Percentiles rank a stretch among this genome's conserved stretches.
Evolutionary conservation across 2,113 vertebrate species (phyloP).

Genomic region (Nibea albiflora): DNA sequence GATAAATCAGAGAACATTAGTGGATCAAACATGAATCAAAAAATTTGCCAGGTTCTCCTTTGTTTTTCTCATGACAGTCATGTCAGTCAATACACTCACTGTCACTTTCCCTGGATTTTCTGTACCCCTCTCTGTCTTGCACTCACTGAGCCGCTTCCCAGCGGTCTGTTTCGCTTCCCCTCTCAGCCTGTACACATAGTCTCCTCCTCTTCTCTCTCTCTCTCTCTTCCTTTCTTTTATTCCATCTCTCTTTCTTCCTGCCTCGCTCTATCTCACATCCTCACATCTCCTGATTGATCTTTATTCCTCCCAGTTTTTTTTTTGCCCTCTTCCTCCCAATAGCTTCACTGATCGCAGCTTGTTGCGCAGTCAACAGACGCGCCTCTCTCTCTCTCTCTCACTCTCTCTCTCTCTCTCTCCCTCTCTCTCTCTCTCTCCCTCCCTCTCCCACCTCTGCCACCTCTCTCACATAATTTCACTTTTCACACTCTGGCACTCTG

Average conservation of each 20-base stretch:
- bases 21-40: constrained; percentile 20
- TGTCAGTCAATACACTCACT: constrained; percentile 24
- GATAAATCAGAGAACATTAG: constrained; percentile 1
- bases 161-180: constrained; percentile 37
- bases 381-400: constrained; percentile 3
- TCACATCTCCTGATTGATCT: constrained; percentile 55
- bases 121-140: constrained; percentile 19
- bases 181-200: constrained; percentile 41
- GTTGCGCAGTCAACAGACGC: constrained; percentile 55
- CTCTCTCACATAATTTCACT: constrained; percentile 44
- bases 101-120: constrained; percentile 47
- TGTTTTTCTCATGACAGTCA: not conserved
- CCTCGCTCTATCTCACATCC: constrained; percentile 39
- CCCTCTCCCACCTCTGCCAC: constrained; percentile 1
- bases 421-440: constrained; percentile 3
- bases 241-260: constrained; percentile 19
- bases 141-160: constrained; percentile 39
- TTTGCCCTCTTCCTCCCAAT: constrained; percentile 16
- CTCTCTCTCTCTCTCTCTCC: constrained; percentile 8
- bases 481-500: constrained; percentile 25
- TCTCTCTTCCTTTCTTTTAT: constrained; percentile 21
- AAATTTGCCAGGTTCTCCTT: constrained; percentile 13
- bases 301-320: constrained; percentile 35
- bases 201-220: constrained; percentile 48
- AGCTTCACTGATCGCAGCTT: constrained; percentile 60